Base-by-base conservation (phyloP, 2,113 vertebrate species). In the Sigmodon hispidus region DNA sequence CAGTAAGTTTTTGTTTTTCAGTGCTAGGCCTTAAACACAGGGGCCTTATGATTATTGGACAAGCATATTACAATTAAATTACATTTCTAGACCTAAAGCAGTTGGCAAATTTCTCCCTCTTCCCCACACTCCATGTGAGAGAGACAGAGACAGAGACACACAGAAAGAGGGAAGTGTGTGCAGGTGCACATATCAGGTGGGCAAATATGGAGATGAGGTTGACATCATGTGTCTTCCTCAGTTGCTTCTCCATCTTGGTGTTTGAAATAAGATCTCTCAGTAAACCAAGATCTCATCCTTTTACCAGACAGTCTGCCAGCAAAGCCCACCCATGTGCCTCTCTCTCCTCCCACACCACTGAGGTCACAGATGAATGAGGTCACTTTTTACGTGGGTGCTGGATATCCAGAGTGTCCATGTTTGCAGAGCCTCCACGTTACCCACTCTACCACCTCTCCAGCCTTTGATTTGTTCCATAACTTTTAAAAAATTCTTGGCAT, bases 401-500 rank as follows among this genome's bases (percentile, higher is more conserved):
- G 36, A 34, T 4, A 7, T n/a, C 55, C 8, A 81, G 59, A 81
- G 21, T 59, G 21, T 26, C 7, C 36, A 15, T 26, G 34, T 36
- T 36, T 24, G 50, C 22, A 13, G 10, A 40, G 79, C 36, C 57
- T 40, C 19, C 5, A 1, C 34, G 40, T 40, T 24, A n/a, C 21
- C 36, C 50, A 57, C 36, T 16, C 19, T 31, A 36, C 77, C 21
- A 12, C 36, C 61, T 48, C 26, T 50, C 29, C 6, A 50, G 61
- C 43, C 16, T 0, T n/a, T n/a, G 36, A 40, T 76, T 80, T 94
- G 84, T 94, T 75, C 45, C 59, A 77, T 19, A 63, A 59, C 48
- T 85, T 91, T 89, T 77, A 50, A 89, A 89, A 95, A 69, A 24
- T 95, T 77, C 19, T 77, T 75, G 50, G 2, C 21, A 19, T 40